A percentile compares a stretch with the other conserved stretches of the same genome.
Conservation (phyloP, 2,113 vertebrate genomes). For the Platichthys flesus region DNA sequence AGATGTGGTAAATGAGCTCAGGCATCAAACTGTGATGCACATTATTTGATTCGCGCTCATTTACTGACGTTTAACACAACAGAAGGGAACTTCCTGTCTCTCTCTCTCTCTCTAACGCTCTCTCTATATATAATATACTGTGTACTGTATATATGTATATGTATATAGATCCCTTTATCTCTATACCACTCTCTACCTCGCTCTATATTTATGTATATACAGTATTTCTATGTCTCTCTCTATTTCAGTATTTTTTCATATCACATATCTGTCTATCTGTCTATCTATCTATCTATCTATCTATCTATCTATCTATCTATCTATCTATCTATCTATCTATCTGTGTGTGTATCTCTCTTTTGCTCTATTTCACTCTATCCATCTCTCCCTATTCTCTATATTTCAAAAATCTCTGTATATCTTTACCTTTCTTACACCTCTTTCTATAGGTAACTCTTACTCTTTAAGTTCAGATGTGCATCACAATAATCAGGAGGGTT, state of each 20-base stretch:
- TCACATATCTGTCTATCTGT: too few species aligned
- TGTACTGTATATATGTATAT: too few species aligned
- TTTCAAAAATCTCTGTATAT: too few species aligned
- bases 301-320: background rate
- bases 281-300: too few species aligned
- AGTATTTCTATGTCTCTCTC: background rate
- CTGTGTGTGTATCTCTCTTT: too few species aligned
- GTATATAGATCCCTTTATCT: background rate
- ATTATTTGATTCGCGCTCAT: constrained; percentile 22
- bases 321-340: too few species aligned
- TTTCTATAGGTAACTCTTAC: background rate
- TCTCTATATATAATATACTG: too few species aligned
- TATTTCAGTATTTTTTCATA: background rate
- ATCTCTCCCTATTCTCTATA: background rate
- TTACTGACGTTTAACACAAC: constrained; percentile 5
- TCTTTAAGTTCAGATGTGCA: background rate
- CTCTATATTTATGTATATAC: too few species aligned
- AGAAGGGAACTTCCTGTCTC: background rate
- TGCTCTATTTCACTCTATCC: too few species aligned
- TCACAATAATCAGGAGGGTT: background rate
- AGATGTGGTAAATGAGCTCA: constrained; percentile 34
- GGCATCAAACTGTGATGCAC: constrained; percentile 16
- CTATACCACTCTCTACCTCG: background rate
- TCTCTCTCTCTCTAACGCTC: too few species aligned
- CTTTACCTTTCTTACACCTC: too few species aligned